Conservation (phyloP, 1,140 invertebrate genomes). For the Batillaria attramentaria region DNA sequence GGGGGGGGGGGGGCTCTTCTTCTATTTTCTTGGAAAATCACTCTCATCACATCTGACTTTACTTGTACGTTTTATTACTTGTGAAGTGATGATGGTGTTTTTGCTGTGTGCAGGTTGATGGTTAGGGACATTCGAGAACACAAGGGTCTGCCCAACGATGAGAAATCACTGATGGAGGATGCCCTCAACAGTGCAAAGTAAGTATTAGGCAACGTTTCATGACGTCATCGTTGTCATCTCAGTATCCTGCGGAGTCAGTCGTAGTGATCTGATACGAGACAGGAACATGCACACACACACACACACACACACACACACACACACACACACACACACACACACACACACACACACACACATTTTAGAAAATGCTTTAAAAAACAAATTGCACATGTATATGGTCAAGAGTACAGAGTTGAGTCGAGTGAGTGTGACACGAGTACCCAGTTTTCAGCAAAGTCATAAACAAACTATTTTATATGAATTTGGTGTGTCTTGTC, state of each 20-base stretch:
- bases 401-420: no score
- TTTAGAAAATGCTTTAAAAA: background rate
- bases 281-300: background rate
- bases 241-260: no score
- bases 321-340: background rate
- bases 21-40: no score
- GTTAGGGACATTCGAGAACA: slow-evolving; percentile 71
- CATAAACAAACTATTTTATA: no score
- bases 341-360: background rate
- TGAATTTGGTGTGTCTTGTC: no score
- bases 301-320: background rate
- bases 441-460: no score
- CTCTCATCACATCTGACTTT: background rate
- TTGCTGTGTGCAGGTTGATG: slow-evolving; percentile 56
- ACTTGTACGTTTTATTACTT: no score
- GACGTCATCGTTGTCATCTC: no score
- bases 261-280: no score
- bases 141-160: slow-evolving; percentile 69
- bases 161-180: slow-evolving; percentile 67
- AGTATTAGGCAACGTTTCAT: slow-evolving; percentile 28
- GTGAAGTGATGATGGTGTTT: no score
- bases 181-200: slow-evolving; percentile 71
- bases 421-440: no score
- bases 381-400: background rate
- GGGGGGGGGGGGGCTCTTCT: background rate